These are phyloP conservation scores for Collichthys lucidus DNA, from an alignment of 2,113 vertebrate species.

Conservation along the genomic window DNA sequence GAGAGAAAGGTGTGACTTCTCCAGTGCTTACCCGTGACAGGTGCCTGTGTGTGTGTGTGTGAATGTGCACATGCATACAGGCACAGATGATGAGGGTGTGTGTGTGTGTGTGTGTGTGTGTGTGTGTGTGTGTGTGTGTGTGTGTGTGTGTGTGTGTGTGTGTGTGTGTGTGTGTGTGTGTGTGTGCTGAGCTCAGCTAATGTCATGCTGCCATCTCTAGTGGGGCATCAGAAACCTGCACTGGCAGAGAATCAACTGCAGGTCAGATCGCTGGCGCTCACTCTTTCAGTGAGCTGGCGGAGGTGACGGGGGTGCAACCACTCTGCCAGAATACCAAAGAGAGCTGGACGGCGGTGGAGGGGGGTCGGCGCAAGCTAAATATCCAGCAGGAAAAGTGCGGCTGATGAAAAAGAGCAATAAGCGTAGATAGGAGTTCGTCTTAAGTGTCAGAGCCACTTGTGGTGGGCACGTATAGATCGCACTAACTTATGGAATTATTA, in stretches of 20 bases:
- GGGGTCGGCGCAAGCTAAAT: not conserved
- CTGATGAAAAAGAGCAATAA: constrained; percentile 1
- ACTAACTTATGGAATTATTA: not conserved
- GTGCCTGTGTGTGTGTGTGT: constrained; percentile 30
- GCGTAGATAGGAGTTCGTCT: not conserved
- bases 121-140: constrained; percentile 32
- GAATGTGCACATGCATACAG: not conserved
- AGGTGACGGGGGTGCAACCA: constrained; percentile 46
- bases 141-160: constrained; percentile 3
- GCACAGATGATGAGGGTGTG: constrained; percentile 3
- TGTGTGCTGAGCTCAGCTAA: constrained; percentile 70
- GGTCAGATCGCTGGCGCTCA: constrained; percentile 63
- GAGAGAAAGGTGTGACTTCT: constrained; percentile 61
- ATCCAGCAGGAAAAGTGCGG: constrained; percentile 3
- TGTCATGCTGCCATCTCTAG: constrained; percentile 64
- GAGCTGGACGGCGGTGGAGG: constrained; percentile 22
- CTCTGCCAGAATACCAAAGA: constrained; percentile 68
- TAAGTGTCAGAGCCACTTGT: not conserved
- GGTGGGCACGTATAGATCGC: not conserved
- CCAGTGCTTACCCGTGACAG: constrained; percentile 31
- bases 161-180: constrained; percentile 29
- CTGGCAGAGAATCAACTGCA: constrained; percentile 70
- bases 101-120: constrained; percentile 34
- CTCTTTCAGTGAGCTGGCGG: constrained; percentile 51
- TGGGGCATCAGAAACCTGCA: constrained; percentile 66